Base-by-base conservation (phyloP, 1,140 invertebrate species). In the Dufourea novaeangliae region DNA sequence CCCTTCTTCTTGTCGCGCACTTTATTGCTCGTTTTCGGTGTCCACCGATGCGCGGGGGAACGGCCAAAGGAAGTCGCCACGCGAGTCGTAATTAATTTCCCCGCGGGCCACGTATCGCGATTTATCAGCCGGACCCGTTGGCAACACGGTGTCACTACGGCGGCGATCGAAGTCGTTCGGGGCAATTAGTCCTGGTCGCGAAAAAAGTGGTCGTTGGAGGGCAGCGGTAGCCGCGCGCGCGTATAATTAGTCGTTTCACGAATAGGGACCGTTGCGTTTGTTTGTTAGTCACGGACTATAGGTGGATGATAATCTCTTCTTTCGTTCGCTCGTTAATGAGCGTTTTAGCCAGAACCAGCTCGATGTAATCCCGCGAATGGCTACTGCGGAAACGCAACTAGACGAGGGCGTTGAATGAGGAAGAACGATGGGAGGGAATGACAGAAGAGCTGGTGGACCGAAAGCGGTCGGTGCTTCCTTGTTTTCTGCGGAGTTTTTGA, bases 251-350 rank as follows among this genome's bases (percentile, higher is more conserved):
- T 54, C 50, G 67, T 68, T 92, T 91, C 89, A 90, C 90, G 89
- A 91, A 85, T 91, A 4, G 89, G 88, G 88, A 87, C 88, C 14
- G 89, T 14, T 5, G 82, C 87, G 89, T 50, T 50, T 89, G 90
- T 90, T 50, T 90, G 91, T 92, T 90, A 88, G 87, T 89, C 88
- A 86, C 84, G 81, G n/a, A n/a, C 84, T 83, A n/a, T 61, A 75
- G 78, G 86, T 86, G 75, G 76, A 75, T 74, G 85, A 83, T 82
- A 62, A 80, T 74, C 59, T 78, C 64, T 80, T 76, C 73, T 76
- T 76, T 76, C 73, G 54, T 59, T 69, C 73, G 73, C 73, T 59
- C 64, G 73, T 69, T 76, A 76, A 76, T 76, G 73, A 76, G 64
- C 64, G 66, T n/a, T 37, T 12, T 64, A 67, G 62, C 71, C 37